These are phyloP conservation scores for Urocynchramus pylzowi DNA, from an alignment of 2,113 vertebrate genomes.

Conservation along the genomic window DNA sequence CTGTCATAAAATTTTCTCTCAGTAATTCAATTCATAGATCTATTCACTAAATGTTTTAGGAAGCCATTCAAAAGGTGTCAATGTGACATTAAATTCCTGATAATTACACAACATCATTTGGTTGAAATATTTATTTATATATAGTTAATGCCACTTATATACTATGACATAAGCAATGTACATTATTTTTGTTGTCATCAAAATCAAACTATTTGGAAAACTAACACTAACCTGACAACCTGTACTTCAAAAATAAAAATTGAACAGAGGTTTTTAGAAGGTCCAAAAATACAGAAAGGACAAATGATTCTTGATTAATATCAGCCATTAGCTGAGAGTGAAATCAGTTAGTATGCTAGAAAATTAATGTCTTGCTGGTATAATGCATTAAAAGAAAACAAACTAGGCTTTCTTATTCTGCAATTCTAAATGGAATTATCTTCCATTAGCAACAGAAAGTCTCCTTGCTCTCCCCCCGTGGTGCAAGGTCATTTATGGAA, in stretches of 20 bases:
- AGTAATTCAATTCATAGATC: background rate
- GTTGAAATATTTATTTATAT: background rate
- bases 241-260: background rate
- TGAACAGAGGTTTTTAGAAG: background rate
- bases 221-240: background rate
- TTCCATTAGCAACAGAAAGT: background rate
- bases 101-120: background rate
- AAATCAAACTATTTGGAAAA: background rate
- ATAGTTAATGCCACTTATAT: rapidly evolving
- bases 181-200: background rate
- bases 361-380: background rate
- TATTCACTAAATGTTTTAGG: background rate
- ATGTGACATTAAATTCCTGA: background rate
- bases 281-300: background rate
- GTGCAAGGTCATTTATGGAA: background rate
- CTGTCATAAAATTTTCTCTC: background rate
- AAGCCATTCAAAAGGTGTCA: background rate
- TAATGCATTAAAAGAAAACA: background rate
- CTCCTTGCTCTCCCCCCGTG: background rate
- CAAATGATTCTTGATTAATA: background rate
- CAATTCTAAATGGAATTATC: background rate
- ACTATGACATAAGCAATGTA: background rate
- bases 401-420: background rate
- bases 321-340: background rate
- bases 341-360: background rate